Percentiles rank a stretch among this genome's conserved stretches.
These are phyloP conservation scores for Drosophila sulfurigaster DNA, from an alignment of 1,140 invertebrate species.

Conservation along the genomic window DNA sequence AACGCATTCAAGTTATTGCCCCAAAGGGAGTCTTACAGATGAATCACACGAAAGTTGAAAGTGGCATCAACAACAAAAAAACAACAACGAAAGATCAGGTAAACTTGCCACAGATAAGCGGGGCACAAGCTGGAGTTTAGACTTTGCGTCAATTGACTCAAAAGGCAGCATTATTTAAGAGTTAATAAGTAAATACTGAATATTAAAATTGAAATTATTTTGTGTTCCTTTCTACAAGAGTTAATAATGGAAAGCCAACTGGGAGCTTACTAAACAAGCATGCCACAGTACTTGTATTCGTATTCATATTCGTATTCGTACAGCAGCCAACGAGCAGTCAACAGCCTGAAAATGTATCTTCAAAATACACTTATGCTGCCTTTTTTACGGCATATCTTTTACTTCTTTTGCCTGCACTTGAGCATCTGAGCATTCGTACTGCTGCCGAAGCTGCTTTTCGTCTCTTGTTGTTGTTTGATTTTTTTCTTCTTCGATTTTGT, in stretches of 20 bases:
- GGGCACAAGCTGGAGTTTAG: not conserved
- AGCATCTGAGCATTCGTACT: slow-evolving; percentile 65
- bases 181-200: not conserved
- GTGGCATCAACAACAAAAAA: not conserved
- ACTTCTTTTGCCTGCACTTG: slow-evolving; percentile 76
- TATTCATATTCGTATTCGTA: not conserved
- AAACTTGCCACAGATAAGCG: not conserved
- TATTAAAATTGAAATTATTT: not conserved
- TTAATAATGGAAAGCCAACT: slow-evolving; percentile 27
- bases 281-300: not conserved
- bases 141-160: not conserved
- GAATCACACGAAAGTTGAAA: slow-evolving; percentile 10
- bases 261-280: slow-evolving; percentile 4
- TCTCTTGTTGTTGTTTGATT: slow-evolving; percentile 43
- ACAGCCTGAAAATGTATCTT: slow-evolving; percentile 57
- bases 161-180: not conserved
- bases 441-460: slow-evolving; percentile 61
- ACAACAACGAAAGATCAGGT: not conserved
- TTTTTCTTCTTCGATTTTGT: slow-evolving; percentile 34
- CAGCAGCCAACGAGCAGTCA: slow-evolving; percentile 22
- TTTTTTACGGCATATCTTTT: slow-evolving; percentile 80
- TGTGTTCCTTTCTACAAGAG: slow-evolving; percentile 1
- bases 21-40: not conserved
- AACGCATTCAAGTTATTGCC: not conserved
- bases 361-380: slow-evolving; percentile 79